Evolutionary conservation across 2,888 invertebrate species (phyloP).

Genomic region (Liposcelis brunnea): DNA sequence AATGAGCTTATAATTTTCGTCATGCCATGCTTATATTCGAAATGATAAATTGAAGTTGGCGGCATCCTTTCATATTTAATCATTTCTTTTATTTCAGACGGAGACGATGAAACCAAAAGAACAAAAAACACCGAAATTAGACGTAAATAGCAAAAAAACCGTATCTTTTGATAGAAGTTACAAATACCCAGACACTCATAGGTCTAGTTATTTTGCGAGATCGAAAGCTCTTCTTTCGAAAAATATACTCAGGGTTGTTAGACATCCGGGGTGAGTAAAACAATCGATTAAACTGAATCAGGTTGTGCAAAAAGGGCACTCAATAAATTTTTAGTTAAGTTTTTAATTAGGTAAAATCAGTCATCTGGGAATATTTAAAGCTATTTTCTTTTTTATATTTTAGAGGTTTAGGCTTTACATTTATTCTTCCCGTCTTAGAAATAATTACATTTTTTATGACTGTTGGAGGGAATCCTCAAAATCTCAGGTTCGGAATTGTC

Average conservation of each 20-base stretch:
- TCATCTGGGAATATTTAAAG: background rate
- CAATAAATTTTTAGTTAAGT: no score
- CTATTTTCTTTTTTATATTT: slow-evolving; percentile 6
- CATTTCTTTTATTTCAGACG: no score
- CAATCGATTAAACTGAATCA: background rate
- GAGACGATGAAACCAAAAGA: no score
- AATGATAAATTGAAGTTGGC: no score
- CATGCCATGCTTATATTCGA: no score
- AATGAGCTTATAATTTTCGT: no score
- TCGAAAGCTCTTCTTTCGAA: slow-evolving; percentile 20
- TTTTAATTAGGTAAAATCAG: no score
- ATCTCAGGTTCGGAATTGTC: slow-evolving; percentile 25
- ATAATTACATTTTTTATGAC: slow-evolving; percentile 28
- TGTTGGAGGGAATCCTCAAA: slow-evolving; percentile 21
- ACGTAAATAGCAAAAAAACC: no score
- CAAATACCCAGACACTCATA: background rate
- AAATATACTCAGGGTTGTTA: slow-evolving; percentile 22
- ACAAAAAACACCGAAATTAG: no score
- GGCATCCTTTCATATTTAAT: no score
- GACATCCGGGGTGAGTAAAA: slow-evolving; percentile 20
- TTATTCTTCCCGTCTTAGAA: slow-evolving; percentile 27
- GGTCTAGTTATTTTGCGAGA: background rate
- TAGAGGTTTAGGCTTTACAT: slow-evolving; percentile 26
- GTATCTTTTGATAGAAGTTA: no score
- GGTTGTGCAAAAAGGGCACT: no score